These are phyloP conservation scores for Drosophila emarginata DNA, from an alignment of 2,888 invertebrate genomes.

Conservation along the genomic window DNA sequence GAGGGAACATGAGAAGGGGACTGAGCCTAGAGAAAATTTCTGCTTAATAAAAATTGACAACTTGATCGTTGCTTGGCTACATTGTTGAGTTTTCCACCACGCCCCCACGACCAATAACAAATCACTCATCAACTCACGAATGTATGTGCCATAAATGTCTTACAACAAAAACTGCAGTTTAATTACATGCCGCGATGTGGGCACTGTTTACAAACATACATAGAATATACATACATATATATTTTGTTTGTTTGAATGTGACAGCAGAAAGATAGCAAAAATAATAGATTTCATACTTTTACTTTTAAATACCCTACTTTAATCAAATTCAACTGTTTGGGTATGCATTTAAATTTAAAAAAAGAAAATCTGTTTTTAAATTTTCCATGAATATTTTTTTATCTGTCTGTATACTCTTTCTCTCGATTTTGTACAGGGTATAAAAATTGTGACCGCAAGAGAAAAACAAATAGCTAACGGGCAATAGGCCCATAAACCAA, in stretches of 20 bases:
- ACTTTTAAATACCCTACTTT: no score
- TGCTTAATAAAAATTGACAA: constrained; percentile 47
- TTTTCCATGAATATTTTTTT: no score
- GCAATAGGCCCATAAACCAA: constrained; percentile 65
- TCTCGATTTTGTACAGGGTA: background rate
- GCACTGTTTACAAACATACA: constrained; percentile 15
- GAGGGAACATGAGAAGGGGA: background rate
- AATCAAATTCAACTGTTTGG: no score
- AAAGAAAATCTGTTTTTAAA: no score
- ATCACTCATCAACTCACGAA: constrained; percentile 65
- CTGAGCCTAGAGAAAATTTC: constrained; percentile 15
- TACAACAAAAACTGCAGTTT: constrained; percentile 68
- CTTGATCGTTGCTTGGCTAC: constrained; percentile 51
- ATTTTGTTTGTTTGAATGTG: constrained; percentile 39
- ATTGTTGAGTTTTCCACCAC: constrained; percentile 59
- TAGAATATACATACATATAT: background rate
- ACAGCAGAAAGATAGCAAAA: constrained; percentile 35
- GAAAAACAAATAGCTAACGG: constrained; percentile 35
- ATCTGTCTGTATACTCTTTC: background rate
- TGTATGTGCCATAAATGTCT: constrained; percentile 62
- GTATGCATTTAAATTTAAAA: no score
- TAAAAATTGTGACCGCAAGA: constrained; percentile 22
- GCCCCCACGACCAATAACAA: constrained; percentile 52
- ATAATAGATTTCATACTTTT: constrained; percentile 28
- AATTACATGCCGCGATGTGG: constrained; percentile 64